Conservation (phyloP, 2,888 invertebrate genomes). For the Eupithecia centaureata region DNA sequence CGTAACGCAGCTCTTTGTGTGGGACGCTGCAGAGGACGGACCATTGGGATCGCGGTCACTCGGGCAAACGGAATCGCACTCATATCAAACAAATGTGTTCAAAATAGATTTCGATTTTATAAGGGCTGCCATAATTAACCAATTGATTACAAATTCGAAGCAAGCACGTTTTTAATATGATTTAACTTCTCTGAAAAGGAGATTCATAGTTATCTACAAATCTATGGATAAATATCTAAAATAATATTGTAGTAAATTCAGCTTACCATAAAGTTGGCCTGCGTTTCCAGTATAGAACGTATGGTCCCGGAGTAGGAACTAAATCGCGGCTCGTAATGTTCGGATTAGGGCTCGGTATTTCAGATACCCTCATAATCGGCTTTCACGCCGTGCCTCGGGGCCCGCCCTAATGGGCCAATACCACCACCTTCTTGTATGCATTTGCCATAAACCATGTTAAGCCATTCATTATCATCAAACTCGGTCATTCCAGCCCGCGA, state of each 20-base stretch:
- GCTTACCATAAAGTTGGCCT: not conserved
- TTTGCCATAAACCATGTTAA: not conserved
- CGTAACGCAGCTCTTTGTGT: slow-evolving; percentile 10
- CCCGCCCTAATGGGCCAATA: not conserved
- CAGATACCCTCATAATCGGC: slow-evolving; percentile 23
- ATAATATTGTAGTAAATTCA: not conserved
- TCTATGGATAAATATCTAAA: not conserved
- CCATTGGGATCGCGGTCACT: not conserved
- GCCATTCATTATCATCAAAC: not conserved
- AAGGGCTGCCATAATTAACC: not conserved
- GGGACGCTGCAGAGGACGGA: not conserved
- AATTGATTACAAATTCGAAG: not conserved
- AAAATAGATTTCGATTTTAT: not conserved
- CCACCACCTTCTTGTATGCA: not conserved
- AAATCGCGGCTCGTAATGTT: slow-evolving; percentile 16
- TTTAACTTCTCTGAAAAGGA: not conserved
- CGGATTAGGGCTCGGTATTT: slow-evolving; percentile 22
- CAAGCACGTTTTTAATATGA: not conserved
- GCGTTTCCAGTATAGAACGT: not conserved
- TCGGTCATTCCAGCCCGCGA: too few relatives aligned
- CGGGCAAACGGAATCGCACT: not conserved
- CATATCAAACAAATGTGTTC: not conserved
- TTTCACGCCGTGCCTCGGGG: slow-evolving; percentile 6
- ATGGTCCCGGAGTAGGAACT: not conserved
- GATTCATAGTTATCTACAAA: not conserved